phyloP scores from a whole-genome alignment of 2,797 vertebrate genomes.

The Moxostoma hubbsi region DNA sequence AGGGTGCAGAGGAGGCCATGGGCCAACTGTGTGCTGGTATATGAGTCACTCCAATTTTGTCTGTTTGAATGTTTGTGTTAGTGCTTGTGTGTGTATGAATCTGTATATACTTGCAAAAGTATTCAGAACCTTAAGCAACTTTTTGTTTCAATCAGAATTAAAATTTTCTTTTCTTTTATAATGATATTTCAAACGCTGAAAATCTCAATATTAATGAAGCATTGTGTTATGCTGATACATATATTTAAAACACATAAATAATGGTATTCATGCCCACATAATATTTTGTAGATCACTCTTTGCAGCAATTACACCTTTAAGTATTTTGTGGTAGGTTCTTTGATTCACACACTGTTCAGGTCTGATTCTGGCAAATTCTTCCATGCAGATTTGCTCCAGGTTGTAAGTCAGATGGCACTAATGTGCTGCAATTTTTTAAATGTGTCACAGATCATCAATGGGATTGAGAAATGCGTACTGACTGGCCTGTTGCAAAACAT shows the following conservation, averaged over 20 bases:
- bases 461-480: constrained; percentile 28
- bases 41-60: constrained; percentile 41
- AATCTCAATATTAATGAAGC: neutral
- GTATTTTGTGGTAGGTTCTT: neutral
- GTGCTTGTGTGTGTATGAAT: constrained; percentile 40
- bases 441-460: constrained; percentile 34
- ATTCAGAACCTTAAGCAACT: neutral
- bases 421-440: constrained; percentile 21
- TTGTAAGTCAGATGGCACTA: constrained; percentile 3
- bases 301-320: neutral
- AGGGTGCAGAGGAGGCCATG: neutral
- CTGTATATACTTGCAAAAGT: constrained; percentile 35
- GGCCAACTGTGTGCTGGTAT: constrained; percentile 38
- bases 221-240: no score
- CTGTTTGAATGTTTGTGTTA: constrained; percentile 45
- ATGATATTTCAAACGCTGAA: neutral
- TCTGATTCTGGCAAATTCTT: neutral
- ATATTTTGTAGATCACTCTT: no score
- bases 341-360: neutral
- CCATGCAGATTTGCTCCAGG: constrained; percentile 1
- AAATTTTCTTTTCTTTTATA: neutral
- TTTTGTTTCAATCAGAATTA: neutral
- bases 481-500: constrained; percentile 19
- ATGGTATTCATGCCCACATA: no score
- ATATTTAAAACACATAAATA: no score